Evolutionary conservation across 2,888 invertebrate genomes (phyloP).

Genomic region (Trissolcus brochymenae): DNA sequence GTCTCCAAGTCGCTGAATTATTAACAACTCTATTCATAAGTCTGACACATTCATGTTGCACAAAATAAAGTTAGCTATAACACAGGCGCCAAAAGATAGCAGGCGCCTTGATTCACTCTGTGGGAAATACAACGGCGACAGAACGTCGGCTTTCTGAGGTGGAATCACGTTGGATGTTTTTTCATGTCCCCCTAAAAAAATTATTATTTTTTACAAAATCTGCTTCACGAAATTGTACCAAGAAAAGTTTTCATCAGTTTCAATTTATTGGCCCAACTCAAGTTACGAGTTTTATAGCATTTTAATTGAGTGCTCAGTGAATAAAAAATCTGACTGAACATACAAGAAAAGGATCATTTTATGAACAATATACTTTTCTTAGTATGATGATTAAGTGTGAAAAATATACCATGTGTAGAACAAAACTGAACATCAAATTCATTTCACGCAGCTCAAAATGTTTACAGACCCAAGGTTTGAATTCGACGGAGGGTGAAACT

Average conservation of each 20-base stretch:
- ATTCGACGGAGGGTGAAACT: not conserved
- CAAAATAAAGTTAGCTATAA: conserved; percentile 52
- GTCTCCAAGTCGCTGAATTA: conserved; percentile 19
- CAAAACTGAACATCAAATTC: not conserved
- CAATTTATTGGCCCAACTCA: not conserved
- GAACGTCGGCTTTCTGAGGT: conserved; percentile 50
- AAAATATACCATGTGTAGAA: not conserved
- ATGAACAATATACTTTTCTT: too few relatives aligned
- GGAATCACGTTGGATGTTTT: conserved; percentile 24
- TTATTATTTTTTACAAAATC: conserved; percentile 9
- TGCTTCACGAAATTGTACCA: not conserved
- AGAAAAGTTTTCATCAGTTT: conserved; percentile 1
- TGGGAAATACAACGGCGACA: conserved; percentile 58
- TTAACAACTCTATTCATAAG: conserved; percentile 40
- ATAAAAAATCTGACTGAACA: not conserved
- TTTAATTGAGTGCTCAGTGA: not conserved
- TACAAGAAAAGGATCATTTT: not conserved
- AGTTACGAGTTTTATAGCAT: not conserved
- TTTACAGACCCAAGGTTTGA: not conserved
- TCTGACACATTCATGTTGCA: conserved; percentile 48
- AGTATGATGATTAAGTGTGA: not conserved
- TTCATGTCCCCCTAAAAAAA: conserved; percentile 19
- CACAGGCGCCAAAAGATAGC: conserved; percentile 60
- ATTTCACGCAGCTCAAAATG: conserved; percentile 2
- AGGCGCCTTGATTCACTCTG: conserved; percentile 58